Evolutionary conservation across 1,140 invertebrate species (phyloP), one percentile per base, ranked within the genome.

Genomic region (Cydia fagiglandana): DNA sequence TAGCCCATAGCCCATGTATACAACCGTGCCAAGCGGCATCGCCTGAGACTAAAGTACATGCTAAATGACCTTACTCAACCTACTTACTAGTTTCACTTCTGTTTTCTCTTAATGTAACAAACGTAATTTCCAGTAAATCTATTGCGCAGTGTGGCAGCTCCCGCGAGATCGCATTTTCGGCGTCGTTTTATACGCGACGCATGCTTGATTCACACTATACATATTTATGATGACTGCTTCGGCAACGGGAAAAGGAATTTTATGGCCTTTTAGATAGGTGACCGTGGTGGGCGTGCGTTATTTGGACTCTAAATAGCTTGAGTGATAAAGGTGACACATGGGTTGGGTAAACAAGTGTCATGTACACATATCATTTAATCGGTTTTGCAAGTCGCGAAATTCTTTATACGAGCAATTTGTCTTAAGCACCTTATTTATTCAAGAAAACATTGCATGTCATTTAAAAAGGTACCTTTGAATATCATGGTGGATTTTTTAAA

Each of bases 151-250:
- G 64, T 79, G 76, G 76, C 75, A 77, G 76, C 83, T 84, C 88
- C 85, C 88, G 80, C 83, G 88, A 89, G 90, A 89, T 87, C 87
- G 84, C 85, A 92, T 89, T 91, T 91, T 91, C 85, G 87, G 87
- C 77, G 84, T 80, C 86, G 85, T 91, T 91, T 91, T 91, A 91
- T 90, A 89, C 88, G 84, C 86, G 86, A 88, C 89, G 89, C 88
- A 89, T 89, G 90, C 90, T 88, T 92, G 88, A 92, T 92, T 92
- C 88, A 81, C 83, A 87, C 88, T 90, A 91, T 92, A 91, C 90
- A 92, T 92, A 92, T 92, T 92, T 92, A 92, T 92, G 90, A 90
- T 85, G 81, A 82, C 78, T 83, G 56, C 79, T 85, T 89, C 85
- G 85, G 83, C 81, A 79, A 81, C 84, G 81, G 80, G 83, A 80